Percentiles rank a stretch among this genome's conserved stretches.
Evolutionary conservation across 2,888 invertebrate species (phyloP).

Genomic region (Ormia ochracea): DNA sequence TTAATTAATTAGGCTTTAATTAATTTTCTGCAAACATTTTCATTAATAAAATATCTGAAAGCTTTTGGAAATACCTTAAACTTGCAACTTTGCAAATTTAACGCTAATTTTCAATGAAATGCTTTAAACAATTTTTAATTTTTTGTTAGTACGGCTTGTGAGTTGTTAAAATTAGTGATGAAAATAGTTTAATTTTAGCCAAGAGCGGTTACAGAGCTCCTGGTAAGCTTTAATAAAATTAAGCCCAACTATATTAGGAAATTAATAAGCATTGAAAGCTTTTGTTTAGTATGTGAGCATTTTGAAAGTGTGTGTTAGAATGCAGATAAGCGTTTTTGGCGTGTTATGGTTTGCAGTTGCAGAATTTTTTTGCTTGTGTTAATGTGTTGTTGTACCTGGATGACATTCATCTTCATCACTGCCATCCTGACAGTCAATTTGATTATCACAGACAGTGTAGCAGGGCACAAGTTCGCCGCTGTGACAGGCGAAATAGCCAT

Average conservation of each 20-base stretch:
- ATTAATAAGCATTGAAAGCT: not conserved
- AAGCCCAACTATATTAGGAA: not conserved
- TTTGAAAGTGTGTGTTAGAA: constrained; percentile 7
- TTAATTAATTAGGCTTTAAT: too few relatives aligned
- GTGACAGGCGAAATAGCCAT: constrained; percentile 81
- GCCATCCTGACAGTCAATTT: constrained; percentile 79
- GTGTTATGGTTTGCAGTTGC: constrained; percentile 22
- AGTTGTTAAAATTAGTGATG: not conserved
- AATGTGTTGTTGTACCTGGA: constrained; percentile 62
- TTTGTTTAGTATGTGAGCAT: not conserved
- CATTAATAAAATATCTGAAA: not conserved
- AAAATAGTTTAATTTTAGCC: not conserved
- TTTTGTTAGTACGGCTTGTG: not conserved
- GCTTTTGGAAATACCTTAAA: not conserved
- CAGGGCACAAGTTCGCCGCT: constrained; percentile 81
- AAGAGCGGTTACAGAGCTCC: not conserved
- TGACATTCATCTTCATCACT: constrained; percentile 79
- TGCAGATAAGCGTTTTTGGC: constrained; percentile 1
- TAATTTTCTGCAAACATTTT: too few relatives aligned
- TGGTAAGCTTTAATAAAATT: not conserved
- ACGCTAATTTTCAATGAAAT: not conserved
- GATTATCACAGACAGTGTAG: constrained; percentile 78
- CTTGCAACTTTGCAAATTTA: not conserved
- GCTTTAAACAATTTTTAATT: not conserved
- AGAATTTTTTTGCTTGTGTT: constrained; percentile 21